Percentiles rank a stretch among this genome's conserved stretches.
Conservation (phyloP, 2,113 vertebrate genomes). For the Hucho hucho region DNA sequence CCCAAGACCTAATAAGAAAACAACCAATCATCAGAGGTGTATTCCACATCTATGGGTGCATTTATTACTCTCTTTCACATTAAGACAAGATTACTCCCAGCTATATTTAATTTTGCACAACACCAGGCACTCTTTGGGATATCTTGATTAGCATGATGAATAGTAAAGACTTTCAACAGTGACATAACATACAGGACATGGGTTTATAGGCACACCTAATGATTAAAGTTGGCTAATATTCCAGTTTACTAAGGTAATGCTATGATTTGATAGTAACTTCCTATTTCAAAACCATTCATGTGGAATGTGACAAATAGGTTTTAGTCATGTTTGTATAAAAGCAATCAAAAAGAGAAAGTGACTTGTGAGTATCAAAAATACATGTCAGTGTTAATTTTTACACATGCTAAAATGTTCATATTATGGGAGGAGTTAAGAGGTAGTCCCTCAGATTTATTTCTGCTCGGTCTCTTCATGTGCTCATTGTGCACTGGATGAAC, state of each 20-base stretch:
- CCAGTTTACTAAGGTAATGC: neutral
- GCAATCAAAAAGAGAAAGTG: neutral
- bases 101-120: no score
- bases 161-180: neutral
- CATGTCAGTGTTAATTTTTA: neutral
- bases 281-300: neutral
- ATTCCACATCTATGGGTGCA: neutral
- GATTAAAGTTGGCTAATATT: neutral
- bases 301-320: neutral
- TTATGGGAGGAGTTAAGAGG: neutral
- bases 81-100: neutral
- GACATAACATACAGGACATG: neutral
- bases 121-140: no score
- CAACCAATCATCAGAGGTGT: neutral
- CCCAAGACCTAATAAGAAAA: no score
- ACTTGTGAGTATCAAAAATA: slow-evolving; percentile 8
- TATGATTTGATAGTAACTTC: neutral
- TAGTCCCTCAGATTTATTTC: neutral
- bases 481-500: slow-evolving; percentile 76
- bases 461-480: slow-evolving; percentile 48
- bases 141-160: neutral
- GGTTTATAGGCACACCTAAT: slow-evolving; percentile 4
- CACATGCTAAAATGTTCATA: neutral
- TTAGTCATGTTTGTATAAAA: neutral
- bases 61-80: neutral